phyloP scores from a whole-genome alignment of 23 tunicate genomes.

The Phallusia fumigata region DNA sequence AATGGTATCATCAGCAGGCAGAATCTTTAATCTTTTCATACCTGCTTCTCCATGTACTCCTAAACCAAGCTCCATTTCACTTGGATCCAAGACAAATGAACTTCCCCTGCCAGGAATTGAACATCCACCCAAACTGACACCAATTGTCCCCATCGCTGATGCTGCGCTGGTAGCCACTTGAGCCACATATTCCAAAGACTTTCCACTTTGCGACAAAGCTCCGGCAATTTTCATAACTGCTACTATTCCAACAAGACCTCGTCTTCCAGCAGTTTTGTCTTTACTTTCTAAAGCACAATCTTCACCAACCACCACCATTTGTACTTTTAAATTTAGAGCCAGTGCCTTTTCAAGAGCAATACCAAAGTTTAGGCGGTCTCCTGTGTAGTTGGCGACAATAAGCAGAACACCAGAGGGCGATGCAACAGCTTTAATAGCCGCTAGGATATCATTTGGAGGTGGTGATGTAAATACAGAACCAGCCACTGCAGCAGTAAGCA shows the following conservation, averaged over 20 bases:
- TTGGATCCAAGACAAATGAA: conserved; percentile 55
- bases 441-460: conserved; percentile 80
- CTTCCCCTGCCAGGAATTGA: conserved; percentile 92
- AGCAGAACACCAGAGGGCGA: conserved; percentile 67
- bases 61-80: conserved; percentile 97
- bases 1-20: conserved; percentile 72
- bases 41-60: conserved; percentile 99
- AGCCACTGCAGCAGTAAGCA: conserved; percentile 98
- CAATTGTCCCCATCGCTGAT: conserved; percentile 92
- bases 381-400: conserved; percentile 96
- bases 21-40: conserved; percentile 67
- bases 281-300: conserved; percentile 84
- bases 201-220: conserved; percentile 68
- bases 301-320: conserved; percentile 86
- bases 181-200: conserved; percentile 55
- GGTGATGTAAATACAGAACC: conserved; percentile 98
- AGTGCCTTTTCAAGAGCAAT: conserved; percentile 90
- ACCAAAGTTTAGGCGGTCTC: conserved; percentile 97
- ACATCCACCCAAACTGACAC: conserved; percentile 95
- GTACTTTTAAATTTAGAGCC: conserved; percentile 55
- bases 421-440: conserved; percentile 81
- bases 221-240: conserved; percentile 89
- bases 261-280: conserved; percentile 88
- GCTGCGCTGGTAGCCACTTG: conserved; percentile 24
- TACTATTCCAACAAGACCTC: conserved; percentile 89